phyloP scores from a whole-genome alignment of 2,888 invertebrate species.

The Marasmarcha lunaedactyla region DNA sequence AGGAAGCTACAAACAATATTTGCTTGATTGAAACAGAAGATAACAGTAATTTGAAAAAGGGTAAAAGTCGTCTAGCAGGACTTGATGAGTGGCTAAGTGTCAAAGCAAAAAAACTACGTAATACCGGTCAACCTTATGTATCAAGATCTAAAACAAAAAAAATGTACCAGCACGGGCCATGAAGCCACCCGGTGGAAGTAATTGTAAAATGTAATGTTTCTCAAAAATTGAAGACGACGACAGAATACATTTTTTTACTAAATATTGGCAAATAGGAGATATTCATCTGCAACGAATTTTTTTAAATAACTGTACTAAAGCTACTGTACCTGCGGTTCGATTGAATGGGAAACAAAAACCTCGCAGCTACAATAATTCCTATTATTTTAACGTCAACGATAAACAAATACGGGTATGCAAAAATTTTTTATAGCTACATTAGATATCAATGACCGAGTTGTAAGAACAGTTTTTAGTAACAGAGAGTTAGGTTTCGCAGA shows the following conservation, averaged over 20 bases:
- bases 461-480: slow-evolving; percentile 3
- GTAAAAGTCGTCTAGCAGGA: slow-evolving; percentile 4
- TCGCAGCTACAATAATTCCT: slow-evolving; percentile 2
- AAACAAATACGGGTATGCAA: slow-evolving; percentile 3
- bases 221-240: slow-evolving; percentile 1
- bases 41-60: too few species aligned
- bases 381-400: slow-evolving; percentile 1
- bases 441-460: slow-evolving; percentile 4
- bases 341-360: slow-evolving; percentile 4
- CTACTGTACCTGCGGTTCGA: slow-evolving; percentile 4
- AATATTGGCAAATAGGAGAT: slow-evolving; percentile 6
- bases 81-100: slow-evolving; percentile 5
- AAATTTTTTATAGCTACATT: slow-evolving; percentile 3
- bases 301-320: slow-evolving; percentile 5
- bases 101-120: slow-evolving; percentile 5
- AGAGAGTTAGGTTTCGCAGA: slow-evolving; percentile 3
- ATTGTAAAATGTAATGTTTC: slow-evolving; percentile 6
- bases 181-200: slow-evolving; percentile 5
- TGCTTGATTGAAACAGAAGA: too few species aligned
- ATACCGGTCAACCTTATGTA: slow-evolving; percentile 3
- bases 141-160: slow-evolving; percentile 4
- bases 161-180: slow-evolving; percentile 1
- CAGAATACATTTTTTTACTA: slow-evolving; percentile 3
- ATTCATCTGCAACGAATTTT: slow-evolving; percentile 3
- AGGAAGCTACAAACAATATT: too few species aligned